Percentiles rank a stretch among this genome's conserved stretches.
Conservation (phyloP, 2,888 invertebrate genomes). For the Strigamia transsilvanica region DNA sequence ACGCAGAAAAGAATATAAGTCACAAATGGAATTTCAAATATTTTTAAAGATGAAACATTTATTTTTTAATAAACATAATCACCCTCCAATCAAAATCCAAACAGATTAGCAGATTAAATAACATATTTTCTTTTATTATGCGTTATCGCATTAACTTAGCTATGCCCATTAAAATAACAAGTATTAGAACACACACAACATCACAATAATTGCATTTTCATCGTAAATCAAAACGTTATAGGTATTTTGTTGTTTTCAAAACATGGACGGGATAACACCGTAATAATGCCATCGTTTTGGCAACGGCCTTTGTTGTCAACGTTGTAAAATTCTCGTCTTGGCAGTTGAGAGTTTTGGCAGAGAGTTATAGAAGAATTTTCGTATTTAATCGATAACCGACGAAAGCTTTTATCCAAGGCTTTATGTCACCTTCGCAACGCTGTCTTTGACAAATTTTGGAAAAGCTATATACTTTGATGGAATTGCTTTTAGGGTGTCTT, state of each 20-base stretch:
- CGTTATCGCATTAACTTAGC: background rate
- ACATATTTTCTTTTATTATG: background rate
- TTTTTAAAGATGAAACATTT: background rate
- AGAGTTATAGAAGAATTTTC: background rate
- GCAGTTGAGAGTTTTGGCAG: conserved; percentile 8
- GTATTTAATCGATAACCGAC: conserved; percentile 33
- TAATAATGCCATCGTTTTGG: background rate
- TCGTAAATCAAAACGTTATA: background rate
- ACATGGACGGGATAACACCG: background rate
- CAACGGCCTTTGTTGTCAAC: conserved; percentile 24
- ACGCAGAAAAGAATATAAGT: background rate
- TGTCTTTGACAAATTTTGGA: conserved; percentile 33
- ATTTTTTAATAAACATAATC: background rate
- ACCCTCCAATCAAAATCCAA: background rate
- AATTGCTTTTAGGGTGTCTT: conserved; percentile 12
- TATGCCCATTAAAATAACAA: background rate
- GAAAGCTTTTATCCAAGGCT: conserved; percentile 34
- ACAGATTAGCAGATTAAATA: background rate
- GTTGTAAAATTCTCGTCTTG: conserved; percentile 1
- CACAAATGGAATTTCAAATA: conserved; percentile 25
- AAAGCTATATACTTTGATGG: conserved; percentile 33
- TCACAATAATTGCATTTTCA: background rate
- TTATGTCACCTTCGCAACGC: conserved; percentile 7
- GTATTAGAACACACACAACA: background rate
- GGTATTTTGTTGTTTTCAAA: background rate